Evolutionary conservation across 1,140 invertebrate genomes (phyloP).

Genomic region (Drosophila insularis): DNA sequence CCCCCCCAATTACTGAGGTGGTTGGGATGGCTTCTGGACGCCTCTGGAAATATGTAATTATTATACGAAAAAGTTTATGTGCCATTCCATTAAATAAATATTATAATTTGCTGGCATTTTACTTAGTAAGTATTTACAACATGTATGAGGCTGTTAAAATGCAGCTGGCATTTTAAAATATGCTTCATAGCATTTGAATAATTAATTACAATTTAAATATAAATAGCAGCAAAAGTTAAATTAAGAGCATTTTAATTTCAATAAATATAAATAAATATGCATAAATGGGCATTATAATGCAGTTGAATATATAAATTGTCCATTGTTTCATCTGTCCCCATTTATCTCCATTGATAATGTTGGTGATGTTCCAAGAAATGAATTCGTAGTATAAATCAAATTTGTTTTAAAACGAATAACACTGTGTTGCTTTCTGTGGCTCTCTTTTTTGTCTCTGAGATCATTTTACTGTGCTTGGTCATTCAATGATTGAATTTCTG

Average conservation of each 20-base stretch:
- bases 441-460: background rate
- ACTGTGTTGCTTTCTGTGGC: background rate
- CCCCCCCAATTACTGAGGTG: background rate
- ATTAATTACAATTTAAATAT: conserved; percentile 78
- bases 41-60: conserved; percentile 47
- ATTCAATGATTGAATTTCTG: background rate
- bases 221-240: conserved; percentile 68
- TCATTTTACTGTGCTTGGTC: background rate
- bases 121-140: conserved; percentile 44
- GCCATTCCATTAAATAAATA: conserved; percentile 76
- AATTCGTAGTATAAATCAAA: conserved; percentile 14
- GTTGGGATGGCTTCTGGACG: conserved; percentile 14
- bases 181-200: conserved; percentile 70
- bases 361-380: conserved; percentile 5
- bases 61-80: conserved; percentile 51
- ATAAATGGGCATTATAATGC: conserved; percentile 54
- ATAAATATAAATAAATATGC: conserved; percentile 68
- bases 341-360: background rate
- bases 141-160: conserved; percentile 32
- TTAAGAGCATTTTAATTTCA: conserved; percentile 76
- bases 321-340: background rate
- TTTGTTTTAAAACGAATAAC: background rate
- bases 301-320: conserved; percentile 13
- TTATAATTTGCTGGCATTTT: conserved; percentile 69
- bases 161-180: conserved; percentile 60